Evolutionary conservation across 2,113 vertebrate genomes (phyloP), one percentile per base, ranked within the genome.

Genomic region (Paralichthys olivaceus): DNA sequence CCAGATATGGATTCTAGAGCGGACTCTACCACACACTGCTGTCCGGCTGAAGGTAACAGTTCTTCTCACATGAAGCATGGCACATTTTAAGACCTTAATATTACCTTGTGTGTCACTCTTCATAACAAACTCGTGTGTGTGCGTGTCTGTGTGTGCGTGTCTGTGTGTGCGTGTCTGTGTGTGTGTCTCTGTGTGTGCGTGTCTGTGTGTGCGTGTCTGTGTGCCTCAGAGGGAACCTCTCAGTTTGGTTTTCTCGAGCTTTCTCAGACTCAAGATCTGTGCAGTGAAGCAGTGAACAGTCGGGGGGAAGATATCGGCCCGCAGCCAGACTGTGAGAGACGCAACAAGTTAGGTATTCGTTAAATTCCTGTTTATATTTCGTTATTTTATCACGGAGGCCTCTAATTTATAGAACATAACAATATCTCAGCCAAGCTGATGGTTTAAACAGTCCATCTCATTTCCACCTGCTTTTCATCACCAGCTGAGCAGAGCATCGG

Each of bases 251-350:
- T 94, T 47, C 89, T 98, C 7, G 96, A 96, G 90, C 95, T 99
- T 4, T 98, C 97, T 0, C 95, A 98, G 92, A 97, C 95, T 88
- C 96, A 99, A 88, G 95, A 96, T 82, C 70, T 96, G 11, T 89
- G 92, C n/a, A 91, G 84, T 15, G 91, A 91, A 22, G 69, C 11
- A 17, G 56, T 61, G n/a, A 84, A 75, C 65, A 84, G 79, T 57
- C 81, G 66, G 75, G 69, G 68, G 49, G 81, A 80, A 4, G 62
- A 71, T 57, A 0, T 53, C 1, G 20, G 5, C 11, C 28, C 32
- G 26, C 84, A 73, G 49, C 57, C 83, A 29, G 85, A 88, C 7
- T 53, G 54, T 8, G 54, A 86, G 77, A 89, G 54, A 64, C 25
- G 34, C 49, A 25, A 45, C 12, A 76, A 49, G 62, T 62, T 2